A percentile compares a stretch with the other conserved stretches of the same genome.
Evolutionary conservation across 2,113 vertebrate species (phyloP).

Genomic region (Heterotis niloticus): DNA sequence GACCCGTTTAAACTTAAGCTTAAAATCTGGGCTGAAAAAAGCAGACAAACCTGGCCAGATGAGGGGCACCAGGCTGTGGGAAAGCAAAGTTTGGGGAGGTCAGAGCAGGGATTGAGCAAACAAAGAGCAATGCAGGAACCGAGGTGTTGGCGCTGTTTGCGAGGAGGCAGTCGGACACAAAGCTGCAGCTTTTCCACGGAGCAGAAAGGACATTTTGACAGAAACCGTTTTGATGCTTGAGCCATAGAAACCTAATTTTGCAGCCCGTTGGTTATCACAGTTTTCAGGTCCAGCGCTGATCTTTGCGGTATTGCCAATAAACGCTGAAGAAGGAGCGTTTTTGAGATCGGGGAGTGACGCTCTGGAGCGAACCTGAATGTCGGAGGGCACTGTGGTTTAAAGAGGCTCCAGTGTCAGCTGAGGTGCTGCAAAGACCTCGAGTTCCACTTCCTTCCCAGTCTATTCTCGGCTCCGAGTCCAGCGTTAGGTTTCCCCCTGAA

Average conservation of each 20-base stretch:
- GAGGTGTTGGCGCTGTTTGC: not conserved
- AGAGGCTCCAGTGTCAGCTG: not conserved
- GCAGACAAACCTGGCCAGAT: no score
- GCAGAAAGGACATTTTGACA: not conserved
- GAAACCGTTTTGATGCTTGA: not conserved
- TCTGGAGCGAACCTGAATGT: not conserved
- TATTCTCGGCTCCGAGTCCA: constrained; percentile 53
- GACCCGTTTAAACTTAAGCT: not conserved
- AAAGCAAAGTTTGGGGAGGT: not conserved
- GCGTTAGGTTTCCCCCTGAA: constrained; percentile 63
- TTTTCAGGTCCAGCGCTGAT: not conserved
- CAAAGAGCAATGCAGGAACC: not conserved
- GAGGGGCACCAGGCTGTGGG: not conserved
- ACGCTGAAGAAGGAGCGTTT: not conserved
- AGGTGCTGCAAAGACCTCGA: not conserved
- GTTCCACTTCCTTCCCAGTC: not conserved
- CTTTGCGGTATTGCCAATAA: constrained; percentile 5
- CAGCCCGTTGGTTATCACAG: not conserved
- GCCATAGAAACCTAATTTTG: not conserved
- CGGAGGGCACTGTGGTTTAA: not conserved
- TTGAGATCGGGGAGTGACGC: not conserved
- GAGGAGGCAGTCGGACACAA: not conserved
- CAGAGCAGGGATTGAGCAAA: not conserved
- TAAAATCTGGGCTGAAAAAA: no score
- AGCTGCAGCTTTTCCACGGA: not conserved